Evolutionary conservation across 30 jellyfish, hydroid and myxozoan species (phyloP).

Genomic region (Turritopsis rubra): DNA sequence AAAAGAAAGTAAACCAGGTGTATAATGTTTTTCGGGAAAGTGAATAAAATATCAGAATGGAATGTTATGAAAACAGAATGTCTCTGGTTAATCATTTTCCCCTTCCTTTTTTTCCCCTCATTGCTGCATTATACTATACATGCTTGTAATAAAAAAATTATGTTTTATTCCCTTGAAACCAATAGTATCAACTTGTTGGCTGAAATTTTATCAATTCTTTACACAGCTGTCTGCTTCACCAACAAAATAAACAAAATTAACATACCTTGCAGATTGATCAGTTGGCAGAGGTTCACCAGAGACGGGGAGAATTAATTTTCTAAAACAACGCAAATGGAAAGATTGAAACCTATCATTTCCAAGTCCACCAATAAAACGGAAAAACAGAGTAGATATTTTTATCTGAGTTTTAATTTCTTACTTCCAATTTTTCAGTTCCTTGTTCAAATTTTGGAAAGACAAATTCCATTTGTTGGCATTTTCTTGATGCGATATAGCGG

Average conservation of each 20-base stretch:
- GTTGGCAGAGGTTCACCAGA: not conserved
- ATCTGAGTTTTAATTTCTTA: not conserved
- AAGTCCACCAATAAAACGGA: no score
- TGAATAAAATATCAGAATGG: no score
- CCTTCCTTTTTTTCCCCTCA: no score
- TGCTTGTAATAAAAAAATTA: no score
- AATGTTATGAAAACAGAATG: no score
- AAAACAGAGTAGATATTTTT: not conserved
- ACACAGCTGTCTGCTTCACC: not conserved
- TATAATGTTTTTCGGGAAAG: no score
- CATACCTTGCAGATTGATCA: not conserved
- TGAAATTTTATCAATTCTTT: not conserved
- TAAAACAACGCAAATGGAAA: not conserved
- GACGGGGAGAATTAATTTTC: not conserved
- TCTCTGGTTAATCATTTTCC: no score
- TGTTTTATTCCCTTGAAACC: no score
- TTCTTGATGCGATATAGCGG: slow-evolving; percentile 44
- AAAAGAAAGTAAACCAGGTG: not conserved
- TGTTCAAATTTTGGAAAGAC: slow-evolving; percentile 64
- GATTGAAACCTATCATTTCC: not conserved
- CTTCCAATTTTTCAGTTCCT: slow-evolving; percentile 95
- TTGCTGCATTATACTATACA: no score
- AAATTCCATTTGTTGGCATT: slow-evolving; percentile 49
- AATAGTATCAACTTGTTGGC: not conserved
- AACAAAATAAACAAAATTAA: not conserved